Evolutionary conservation across 2,113 vertebrate genomes (phyloP), one percentile per base, ranked within the genome.

Genomic region (Vulpes lagopus): DNA sequence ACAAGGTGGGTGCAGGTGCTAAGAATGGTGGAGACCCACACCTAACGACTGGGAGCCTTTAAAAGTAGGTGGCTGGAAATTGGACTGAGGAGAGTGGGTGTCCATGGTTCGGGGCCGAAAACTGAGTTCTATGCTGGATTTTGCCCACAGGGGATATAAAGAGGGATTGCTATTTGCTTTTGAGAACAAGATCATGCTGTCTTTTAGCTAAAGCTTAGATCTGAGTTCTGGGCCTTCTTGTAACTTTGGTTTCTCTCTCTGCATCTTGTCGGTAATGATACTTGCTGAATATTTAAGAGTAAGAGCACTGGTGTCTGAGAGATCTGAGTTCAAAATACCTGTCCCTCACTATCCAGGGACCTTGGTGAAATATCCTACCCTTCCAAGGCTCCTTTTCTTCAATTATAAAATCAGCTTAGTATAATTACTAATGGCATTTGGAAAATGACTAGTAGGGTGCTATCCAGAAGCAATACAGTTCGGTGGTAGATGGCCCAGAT

Each of bases 261-360:
- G 8, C 71, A 38, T 22, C 59, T 92, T 86, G n/a, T 30, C 78
- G 71, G 69, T 82, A 87, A 57, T 86, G 6, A 19, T n/a, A 43
- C 19, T 43, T 92, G 43, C 27, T 94, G 86, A 74, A 94, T 92
- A 86, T 64, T 90, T 62, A 83, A 95, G 51, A 92, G 60, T 64
- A 20, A 87, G 27, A 20, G 11, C 17, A 43, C 38, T 23, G 19
- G 12, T 60, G 7, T 83, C 88, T 93, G 49, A 87, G 57, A 55
- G 57, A 67, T 14, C 49, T 27, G 38, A 38, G 14, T 83, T 96
- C 59, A 76, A 90, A 88, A 71, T 49, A 62, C 11, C n/a, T 84
- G 19, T 60, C 71, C 65, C 14, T 89, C 25, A 57, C 3, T 67
- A 43, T 71, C 57, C 11, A 62, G 83, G 32, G 62, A 32, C 60